Base-by-base conservation (phyloP, 2,797 vertebrate genomes). In the Falco concolor region DNA sequence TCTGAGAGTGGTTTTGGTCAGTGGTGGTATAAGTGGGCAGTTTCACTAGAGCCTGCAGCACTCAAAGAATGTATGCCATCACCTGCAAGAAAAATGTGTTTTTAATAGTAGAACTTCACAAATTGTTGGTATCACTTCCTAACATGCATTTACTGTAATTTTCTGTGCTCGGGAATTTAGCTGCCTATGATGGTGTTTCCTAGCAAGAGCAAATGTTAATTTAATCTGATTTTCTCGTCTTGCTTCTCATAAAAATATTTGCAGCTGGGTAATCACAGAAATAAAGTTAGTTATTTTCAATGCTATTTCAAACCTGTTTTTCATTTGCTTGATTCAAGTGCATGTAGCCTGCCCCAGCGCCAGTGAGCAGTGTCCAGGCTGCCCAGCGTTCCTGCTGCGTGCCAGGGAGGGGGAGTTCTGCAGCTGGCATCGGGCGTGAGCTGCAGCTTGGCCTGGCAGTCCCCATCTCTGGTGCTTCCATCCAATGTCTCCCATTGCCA, bases 401-500 rank as follows among this genome's bases (percentile, higher is more conserved):
- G 60, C 69, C 49, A n/a, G 44, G 72, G 27, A 87, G 8, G 23
- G 36, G n/a, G 12, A 70, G 15, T n/a, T 56, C 23, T 52, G 72
- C 68, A 60, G 42, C 59, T 49, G 61, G 73, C 5, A 12, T 36
- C 9, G 40, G 32, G 54, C 44, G 8, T 19, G 38, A 80, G n/a
- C 77, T 84, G 69, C 81, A 67, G 36, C 60, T 49, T 6, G 3
- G 64, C 16, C 50, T 72, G 70, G 57, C 84, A 42, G 10, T 21
- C 23, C 20, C 17, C 1, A 0, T 5, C 74, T 44, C 68, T 54
- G 38, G 12, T 36, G 45, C 45, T 84, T 57, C 59, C 54, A 42
- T 23, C 63, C 67, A 60, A 2, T 0, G 0, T 42, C 23, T 72
- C 16, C 52, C 2, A 16, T 22, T 7, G 1, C 52, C 72, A 70